Evolutionary conservation across 2,113 vertebrate species (phyloP), one percentile per base, ranked within the genome.

Genomic region (Chloebia gouldiae): DNA sequence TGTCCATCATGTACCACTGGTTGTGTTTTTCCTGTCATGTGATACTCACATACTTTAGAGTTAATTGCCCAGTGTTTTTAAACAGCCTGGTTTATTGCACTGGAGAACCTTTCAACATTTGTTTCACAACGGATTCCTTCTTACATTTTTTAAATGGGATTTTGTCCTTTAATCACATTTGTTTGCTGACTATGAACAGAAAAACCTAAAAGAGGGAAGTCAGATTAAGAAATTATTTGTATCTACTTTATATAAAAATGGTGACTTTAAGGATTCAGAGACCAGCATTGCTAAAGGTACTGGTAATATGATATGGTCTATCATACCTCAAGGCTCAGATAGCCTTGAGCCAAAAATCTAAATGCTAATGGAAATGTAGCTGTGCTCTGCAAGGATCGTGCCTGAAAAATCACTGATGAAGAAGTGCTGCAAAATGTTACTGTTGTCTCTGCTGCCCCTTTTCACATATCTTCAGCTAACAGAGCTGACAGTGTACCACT

Each of bases 401-500:
- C 59, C 84, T 90, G 75, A 70, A 95, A 95, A 92, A 85, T 63
- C 70, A 73, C 66, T 69, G 75, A 79, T 54, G 84, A 87, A 78
- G 89, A 95, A 91, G 70, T 82, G 84, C 81, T 93, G 73, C 44
- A 95, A 77, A 95, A 96, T 70, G 78, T 95, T 82, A 11, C 83
- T 82, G 87, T 77, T 96, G 94, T 92, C 90, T 94, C 81, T 73
- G 70, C 66, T 92, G 89, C 85, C 61, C 45, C 66, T 91, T 89
- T 82, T 70, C 71, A 77, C 66, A 91, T 10, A 72, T 71, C 66
- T 95, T 79, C 87, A 91, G 75, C 87, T 90, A 92, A 95, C 87
- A 95, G 93, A 90, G 94, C 91, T 95, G 95, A 95, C 93, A 95
- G 94, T 90, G 91, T 91, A 94, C 91, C 87, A 91, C 94, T 94